These are phyloP conservation scores for Harpalus rufipes DNA, from an alignment of 2,888 invertebrate species.

Conservation along the genomic window DNA sequence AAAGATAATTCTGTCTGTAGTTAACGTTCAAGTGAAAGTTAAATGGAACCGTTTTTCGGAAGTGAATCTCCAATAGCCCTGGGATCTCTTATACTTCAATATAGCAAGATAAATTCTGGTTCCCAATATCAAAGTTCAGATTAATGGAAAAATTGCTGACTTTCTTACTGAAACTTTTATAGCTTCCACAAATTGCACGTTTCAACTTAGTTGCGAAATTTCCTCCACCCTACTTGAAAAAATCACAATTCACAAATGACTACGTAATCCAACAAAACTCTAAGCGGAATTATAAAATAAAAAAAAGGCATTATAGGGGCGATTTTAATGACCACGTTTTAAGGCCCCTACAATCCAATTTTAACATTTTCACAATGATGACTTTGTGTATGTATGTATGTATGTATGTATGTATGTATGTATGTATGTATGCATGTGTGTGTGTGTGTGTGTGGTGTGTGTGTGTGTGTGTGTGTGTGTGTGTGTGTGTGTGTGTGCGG, in stretches of 20 bases:
- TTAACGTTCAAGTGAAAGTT: not conserved
- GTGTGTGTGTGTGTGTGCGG: no score
- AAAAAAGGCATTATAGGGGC: not conserved
- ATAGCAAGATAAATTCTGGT: slow-evolving; percentile 32
- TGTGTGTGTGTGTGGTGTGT: no score
- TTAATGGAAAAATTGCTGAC: slow-evolving; percentile 48
- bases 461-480: no score
- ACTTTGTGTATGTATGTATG: no score
- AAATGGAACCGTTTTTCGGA: not conserved
- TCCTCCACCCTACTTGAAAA: not conserved
- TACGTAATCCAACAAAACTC: slow-evolving; percentile 7
- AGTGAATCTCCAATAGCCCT: slow-evolving; percentile 33
- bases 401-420: no score
- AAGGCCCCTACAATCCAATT: no score
- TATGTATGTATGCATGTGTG: no score
- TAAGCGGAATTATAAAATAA: slow-evolving; percentile 1
- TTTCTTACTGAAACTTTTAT: slow-evolving; percentile 37
- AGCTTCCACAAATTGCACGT: slow-evolving; percentile 35
- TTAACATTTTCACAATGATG: no score
- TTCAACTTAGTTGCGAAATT: slow-evolving; percentile 31
- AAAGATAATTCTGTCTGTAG: not conserved
- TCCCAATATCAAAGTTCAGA: slow-evolving; percentile 41
- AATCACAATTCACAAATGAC: slow-evolving; percentile 33
- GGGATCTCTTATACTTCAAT: slow-evolving; percentile 28
- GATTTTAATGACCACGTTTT: no score